Evolutionary conservation across 2,888 invertebrate genomes (phyloP).

Genomic region (Perithous albicinctus): DNA sequence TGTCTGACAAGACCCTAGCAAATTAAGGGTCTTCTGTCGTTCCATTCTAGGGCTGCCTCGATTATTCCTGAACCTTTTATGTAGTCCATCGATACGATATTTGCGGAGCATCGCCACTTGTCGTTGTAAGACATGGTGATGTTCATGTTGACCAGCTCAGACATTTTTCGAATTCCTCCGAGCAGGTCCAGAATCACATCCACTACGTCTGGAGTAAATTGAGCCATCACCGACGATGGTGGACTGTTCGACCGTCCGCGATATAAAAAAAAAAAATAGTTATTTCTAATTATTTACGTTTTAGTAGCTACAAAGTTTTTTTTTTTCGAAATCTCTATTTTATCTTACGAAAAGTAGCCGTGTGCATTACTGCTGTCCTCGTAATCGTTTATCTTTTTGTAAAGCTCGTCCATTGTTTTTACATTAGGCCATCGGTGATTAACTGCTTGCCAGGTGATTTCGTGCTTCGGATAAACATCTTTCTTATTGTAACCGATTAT

Average conservation of each 20-base stretch:
- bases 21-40: slow-evolving; percentile 73
- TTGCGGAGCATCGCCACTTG: slow-evolving; percentile 89
- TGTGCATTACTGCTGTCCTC: slow-evolving; percentile 33
- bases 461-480: slow-evolving; percentile 76
- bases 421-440: slow-evolving; percentile 90
- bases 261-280: not conserved
- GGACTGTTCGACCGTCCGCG: slow-evolving; percentile 25
- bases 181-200: slow-evolving; percentile 88
- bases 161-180: slow-evolving; percentile 88
- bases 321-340: not conserved
- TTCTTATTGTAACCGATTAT: slow-evolving; percentile 86
- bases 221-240: slow-evolving; percentile 90
- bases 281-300: not conserved
- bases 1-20: not conserved
- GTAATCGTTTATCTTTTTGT: slow-evolving; percentile 84
- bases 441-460: slow-evolving; percentile 86
- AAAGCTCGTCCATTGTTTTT: slow-evolving; percentile 86
- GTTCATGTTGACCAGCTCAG: slow-evolving; percentile 89
- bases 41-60: slow-evolving; percentile 84
- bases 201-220: slow-evolving; percentile 89
- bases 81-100: slow-evolving; percentile 91
- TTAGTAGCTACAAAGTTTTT: no score
- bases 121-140: slow-evolving; percentile 89
- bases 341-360: not conserved
- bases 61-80: slow-evolving; percentile 90